phyloP scores from a whole-genome alignment of 2,888 invertebrate genomes.

The Danaus chrysippus region DNA sequence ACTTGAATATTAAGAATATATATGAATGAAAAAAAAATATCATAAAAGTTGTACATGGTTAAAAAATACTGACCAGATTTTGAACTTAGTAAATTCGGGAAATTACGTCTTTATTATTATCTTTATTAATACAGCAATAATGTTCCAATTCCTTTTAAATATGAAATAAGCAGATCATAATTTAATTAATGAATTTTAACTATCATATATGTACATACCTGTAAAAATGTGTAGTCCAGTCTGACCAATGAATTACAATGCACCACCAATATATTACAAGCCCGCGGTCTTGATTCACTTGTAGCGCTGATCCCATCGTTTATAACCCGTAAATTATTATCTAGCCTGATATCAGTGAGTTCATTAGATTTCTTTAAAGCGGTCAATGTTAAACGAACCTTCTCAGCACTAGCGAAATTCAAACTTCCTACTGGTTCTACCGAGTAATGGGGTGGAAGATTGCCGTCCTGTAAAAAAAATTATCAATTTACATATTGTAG shows the following conservation, averaged over 20 bases:
- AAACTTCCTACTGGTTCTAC: slow-evolving; percentile 63
- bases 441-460: slow-evolving; percentile 55
- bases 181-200: not conserved
- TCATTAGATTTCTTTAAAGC: slow-evolving; percentile 34
- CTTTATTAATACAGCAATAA: not conserved
- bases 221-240: slow-evolving; percentile 84
- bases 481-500: not conserved
- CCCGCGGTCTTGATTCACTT: slow-evolving; percentile 28
- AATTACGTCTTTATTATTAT: slow-evolving; percentile 4
- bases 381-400: slow-evolving; percentile 52
- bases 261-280: slow-evolving; percentile 69
- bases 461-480: slow-evolving; percentile 45
- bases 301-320: slow-evolving; percentile 24
- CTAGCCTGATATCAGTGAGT: slow-evolving; percentile 17
- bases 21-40: no score
- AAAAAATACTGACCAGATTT: no score
- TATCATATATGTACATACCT: slow-evolving; percentile 62
- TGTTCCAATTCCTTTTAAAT: not conserved
- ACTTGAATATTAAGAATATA: no score
- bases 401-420: slow-evolving; percentile 68
- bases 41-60: no score
- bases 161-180: slow-evolving; percentile 4
- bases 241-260: slow-evolving; percentile 81
- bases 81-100: not conserved
- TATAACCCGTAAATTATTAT: slow-evolving; percentile 24